phyloP scores from a whole-genome alignment of 2,113 vertebrate species.

The Pogonocichla stellata region DNA sequence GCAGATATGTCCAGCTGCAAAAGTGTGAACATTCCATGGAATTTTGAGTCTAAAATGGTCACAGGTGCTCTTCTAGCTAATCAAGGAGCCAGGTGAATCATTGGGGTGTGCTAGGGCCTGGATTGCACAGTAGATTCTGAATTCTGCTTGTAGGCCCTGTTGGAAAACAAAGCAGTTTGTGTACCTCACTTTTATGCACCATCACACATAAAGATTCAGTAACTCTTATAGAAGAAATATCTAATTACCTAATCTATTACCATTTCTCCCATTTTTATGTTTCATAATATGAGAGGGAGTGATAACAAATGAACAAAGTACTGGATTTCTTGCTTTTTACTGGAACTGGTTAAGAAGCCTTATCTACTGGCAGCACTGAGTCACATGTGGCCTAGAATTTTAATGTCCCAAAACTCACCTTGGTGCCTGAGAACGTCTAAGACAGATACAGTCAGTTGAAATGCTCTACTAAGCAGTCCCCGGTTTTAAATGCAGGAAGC shows the following conservation, averaged over 20 bases:
- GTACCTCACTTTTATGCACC: background rate
- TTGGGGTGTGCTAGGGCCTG: accelerated
- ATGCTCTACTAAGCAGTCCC: accelerated
- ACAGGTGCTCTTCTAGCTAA: background rate
- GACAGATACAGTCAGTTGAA: background rate
- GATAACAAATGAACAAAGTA: background rate
- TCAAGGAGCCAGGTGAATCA: background rate
- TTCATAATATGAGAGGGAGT: background rate
- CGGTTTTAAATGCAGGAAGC: background rate
- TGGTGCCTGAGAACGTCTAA: background rate
- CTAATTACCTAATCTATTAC: background rate
- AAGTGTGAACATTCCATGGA: accelerated
- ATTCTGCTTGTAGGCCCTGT: background rate
- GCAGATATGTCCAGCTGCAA: background rate
- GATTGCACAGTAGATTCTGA: background rate
- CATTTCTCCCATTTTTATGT: background rate
- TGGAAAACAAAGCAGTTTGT: background rate
- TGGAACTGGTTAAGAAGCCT: background rate
- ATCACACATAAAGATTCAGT: background rate
- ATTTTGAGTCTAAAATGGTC: background rate
- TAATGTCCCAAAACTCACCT: background rate
- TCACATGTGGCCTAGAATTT: background rate
- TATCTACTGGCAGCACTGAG: background rate
- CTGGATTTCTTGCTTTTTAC: background rate
- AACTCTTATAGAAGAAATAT: background rate